Evolutionary conservation across 2,797 vertebrate species (phyloP).

Genomic region (Halcyon chelicuti): DNA sequence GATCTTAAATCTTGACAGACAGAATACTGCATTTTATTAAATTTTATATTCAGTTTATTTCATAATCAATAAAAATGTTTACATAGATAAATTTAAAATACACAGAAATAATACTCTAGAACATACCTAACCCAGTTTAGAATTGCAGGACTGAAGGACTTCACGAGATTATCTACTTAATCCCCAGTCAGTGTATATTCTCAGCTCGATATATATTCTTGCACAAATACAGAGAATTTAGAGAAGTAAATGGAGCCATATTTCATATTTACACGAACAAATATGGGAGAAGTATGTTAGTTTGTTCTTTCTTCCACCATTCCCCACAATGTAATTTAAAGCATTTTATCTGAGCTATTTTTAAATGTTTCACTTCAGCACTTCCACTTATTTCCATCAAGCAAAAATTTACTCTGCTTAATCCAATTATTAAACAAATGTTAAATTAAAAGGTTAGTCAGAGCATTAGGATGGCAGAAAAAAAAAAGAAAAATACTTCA

Average conservation of each 20-base stretch:
- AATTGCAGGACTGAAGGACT: not conserved
- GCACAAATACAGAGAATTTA: not conserved
- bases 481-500: not conserved
- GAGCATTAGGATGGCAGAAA: not conserved
- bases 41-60: not conserved
- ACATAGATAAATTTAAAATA: not conserved
- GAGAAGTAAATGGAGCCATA: not conserved
- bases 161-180: not conserved
- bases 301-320: not conserved
- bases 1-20: too few relatives aligned
- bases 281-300: not conserved
- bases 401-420: not conserved
- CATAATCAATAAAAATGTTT: not conserved
- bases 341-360: not conserved
- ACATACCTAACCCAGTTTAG: not conserved
- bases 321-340: not conserved
- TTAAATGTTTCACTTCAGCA: constrained; percentile 4
- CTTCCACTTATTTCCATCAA: constrained; percentile 10
- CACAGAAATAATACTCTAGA: not conserved
- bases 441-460: constrained; percentile 10
- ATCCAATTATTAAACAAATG: constrained; percentile 7
- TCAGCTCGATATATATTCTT: not conserved
- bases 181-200: not conserved
- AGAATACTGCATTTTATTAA: not conserved
- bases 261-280: not conserved